Evolutionary conservation across 2,888 invertebrate species (phyloP), one percentile per base, ranked within the genome.

Genomic region (Andrena bicolor): DNA sequence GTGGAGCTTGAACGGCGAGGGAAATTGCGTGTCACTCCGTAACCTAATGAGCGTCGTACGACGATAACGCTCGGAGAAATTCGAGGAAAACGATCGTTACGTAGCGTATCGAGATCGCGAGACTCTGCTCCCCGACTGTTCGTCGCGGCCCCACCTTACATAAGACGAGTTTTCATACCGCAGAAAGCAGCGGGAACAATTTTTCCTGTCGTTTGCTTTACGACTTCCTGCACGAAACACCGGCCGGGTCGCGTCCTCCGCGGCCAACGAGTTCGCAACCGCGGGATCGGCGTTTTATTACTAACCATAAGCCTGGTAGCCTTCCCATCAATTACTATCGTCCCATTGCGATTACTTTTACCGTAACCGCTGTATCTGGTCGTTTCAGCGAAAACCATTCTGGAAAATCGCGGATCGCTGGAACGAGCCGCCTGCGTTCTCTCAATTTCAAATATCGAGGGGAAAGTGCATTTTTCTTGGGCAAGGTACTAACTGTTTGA

Each of bases 51-150:
- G 56, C 49, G 64, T 71, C 66, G 72, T 41, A 71, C 30, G 20
- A 79, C 32, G 76, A 85, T 79, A 85, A 82, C 70, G 60, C 48
- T 20, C 20, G 28, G 65, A 35, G 85, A 85, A 77, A 85, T 82
- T 85, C 30, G 56, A 69, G 28, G 41, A 53, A 74, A 61, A 76
- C 35, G 35, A 64, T 53, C 60, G 64, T 76, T 58, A 58, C 23
- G 63, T 30, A 53, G 41, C 64, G 26, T 63, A 61, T 69, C 60
- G 58, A 72, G 68, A 76, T 76, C 64, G 63, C 48, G 35, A 51
- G 70, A 35, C 35, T 82, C 64, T 70, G 35, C 41, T 23, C 51
- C 28, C 7, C 61, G 13, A 32, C 32, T 23, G 61, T 23, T 7
- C 16, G 30, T 56, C 56, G 32, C 41, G 51, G 41, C 32, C 5